A percentile compares a stretch with the other conserved stretches of the same genome.
Evolutionary conservation across 1,140 invertebrate species (phyloP).

Genomic region (Brachionus asplanchnoidis): DNA sequence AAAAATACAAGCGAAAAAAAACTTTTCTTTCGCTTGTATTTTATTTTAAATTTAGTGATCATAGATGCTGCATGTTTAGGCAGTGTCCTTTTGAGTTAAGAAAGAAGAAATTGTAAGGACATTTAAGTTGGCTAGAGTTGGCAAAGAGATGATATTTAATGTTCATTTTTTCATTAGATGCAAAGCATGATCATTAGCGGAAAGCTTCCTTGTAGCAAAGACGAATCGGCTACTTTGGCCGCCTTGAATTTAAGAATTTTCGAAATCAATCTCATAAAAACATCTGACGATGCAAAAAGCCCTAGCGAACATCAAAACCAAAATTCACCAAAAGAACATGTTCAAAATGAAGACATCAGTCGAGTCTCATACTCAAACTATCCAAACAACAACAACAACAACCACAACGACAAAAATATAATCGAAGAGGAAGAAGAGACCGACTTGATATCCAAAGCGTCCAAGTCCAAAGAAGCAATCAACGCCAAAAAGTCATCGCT

Average conservation of each 20-base stretch:
- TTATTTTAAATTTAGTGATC: no score
- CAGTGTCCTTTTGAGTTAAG: no score
- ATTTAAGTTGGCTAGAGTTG: no score
- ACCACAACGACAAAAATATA: neutral
- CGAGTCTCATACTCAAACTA: neutral
- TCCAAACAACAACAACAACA: neutral
- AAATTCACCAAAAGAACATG: neutral
- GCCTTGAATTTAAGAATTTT: conserved; percentile 67
- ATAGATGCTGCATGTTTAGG: no score
- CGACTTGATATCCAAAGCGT: neutral
- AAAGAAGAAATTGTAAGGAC: no score
- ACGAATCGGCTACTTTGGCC: conserved; percentile 66
- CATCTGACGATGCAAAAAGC: neutral
- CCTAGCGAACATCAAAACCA: neutral
- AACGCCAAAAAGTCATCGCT: neutral
- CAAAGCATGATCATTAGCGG: conserved; percentile 65
- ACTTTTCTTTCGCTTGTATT: no score
- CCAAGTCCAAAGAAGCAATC: neutral
- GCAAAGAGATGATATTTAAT: conserved; percentile 29
- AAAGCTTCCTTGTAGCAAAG: conserved; percentile 65
- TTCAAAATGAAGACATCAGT: neutral
- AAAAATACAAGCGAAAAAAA: no score
- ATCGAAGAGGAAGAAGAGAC: conserved; percentile 12
- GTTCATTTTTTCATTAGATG: conserved; percentile 61
- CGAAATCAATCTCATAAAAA: conserved; percentile 58